Evolutionary conservation across 2,888 invertebrate species (phyloP).

Genomic region (Abscondita cerata): DNA sequence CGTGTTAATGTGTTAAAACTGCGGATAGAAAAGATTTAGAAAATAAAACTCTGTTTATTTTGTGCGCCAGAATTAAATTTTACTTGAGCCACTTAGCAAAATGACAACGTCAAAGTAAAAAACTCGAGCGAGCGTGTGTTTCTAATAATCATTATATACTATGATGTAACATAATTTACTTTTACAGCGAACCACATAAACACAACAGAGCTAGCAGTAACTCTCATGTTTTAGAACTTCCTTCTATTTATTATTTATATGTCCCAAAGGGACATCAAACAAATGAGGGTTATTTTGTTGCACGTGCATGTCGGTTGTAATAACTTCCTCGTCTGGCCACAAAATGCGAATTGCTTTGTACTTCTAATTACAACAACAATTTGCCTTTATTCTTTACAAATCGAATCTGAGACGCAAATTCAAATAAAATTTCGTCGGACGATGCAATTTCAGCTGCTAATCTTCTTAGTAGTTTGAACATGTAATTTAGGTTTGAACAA

Average conservation of each 20-base stretch:
- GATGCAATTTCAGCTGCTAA: background rate
- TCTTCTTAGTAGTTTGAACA: too few relatives aligned
- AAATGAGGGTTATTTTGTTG: slow-evolving; percentile 30
- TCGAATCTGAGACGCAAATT: too few relatives aligned
- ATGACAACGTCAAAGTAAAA: too few relatives aligned
- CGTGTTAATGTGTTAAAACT: too few relatives aligned
- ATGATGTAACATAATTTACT: slow-evolving; percentile 20
- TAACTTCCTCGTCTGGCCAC: slow-evolving; percentile 29
- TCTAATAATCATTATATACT: slow-evolving; percentile 15
- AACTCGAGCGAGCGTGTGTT: too few relatives aligned
- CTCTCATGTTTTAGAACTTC: slow-evolving; percentile 25
- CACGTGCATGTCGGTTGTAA: slow-evolving; percentile 29
- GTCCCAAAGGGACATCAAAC: slow-evolving; percentile 25
- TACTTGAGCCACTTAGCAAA: too few relatives aligned
- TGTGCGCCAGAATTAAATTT: too few relatives aligned
- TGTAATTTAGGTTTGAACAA: background rate
- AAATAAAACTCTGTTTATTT: too few relatives aligned
- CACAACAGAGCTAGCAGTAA: slow-evolving; percentile 21
- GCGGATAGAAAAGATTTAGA: too few relatives aligned
- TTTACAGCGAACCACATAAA: slow-evolving; percentile 25
- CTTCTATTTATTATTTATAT: slow-evolving; percentile 31
- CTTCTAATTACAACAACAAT: slow-evolving; percentile 14
- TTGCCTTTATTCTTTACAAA: background rate
- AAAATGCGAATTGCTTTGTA: slow-evolving; percentile 19
- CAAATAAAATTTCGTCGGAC: too few relatives aligned